phyloP scores from a whole-genome alignment of 1,140 invertebrate species.

The Nephila pilipes region DNA sequence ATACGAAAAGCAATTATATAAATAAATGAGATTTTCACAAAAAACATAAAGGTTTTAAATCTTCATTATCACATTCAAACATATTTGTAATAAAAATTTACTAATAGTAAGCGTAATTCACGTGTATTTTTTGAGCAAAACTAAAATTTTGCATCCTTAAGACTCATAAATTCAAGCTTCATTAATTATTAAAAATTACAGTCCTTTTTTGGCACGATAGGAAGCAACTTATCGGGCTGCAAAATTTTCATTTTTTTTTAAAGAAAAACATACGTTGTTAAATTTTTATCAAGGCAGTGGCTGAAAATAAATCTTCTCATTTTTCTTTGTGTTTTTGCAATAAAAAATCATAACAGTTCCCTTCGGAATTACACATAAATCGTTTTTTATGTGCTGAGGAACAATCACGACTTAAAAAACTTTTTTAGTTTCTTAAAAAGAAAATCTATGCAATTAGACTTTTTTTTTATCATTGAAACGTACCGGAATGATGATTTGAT shows the following conservation, averaged over 20 bases:
- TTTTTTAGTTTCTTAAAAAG: background rate
- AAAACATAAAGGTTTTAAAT: no score
- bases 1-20: no score
- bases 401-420: background rate
- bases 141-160: no score
- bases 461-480: background rate
- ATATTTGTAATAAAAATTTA: no score
- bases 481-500: background rate
- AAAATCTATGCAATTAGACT: background rate
- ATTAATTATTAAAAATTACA: no score
- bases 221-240: no score
- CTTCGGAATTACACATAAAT: background rate
- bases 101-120: no score
- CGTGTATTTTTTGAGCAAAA: no score
- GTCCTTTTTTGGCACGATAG: no score
- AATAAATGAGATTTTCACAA: no score
- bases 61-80: no score
- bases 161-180: no score
- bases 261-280: background rate
- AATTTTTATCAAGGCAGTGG: background rate
- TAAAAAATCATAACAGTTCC: background rate
- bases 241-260: background rate
- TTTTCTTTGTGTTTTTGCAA: background rate
- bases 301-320: background rate
- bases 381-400: background rate